Evolutionary conservation across 1,140 invertebrate species (phyloP), one percentile per base, ranked within the genome.

Genomic region (Trachymyrmex septentrionalis): DNA sequence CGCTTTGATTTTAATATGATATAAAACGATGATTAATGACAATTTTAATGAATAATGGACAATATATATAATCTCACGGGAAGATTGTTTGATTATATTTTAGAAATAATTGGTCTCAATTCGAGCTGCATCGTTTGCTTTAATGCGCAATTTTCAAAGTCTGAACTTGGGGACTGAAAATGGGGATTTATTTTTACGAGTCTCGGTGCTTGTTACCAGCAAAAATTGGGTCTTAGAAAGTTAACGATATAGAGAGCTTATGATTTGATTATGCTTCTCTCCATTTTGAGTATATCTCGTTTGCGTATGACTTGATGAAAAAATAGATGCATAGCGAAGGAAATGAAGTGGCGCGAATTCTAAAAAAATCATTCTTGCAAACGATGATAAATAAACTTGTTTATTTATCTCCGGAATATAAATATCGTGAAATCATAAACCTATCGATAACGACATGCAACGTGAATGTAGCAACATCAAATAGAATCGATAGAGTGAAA

Each of bases 141-240:
- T 16, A 48, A 27, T 48, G 24, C 27, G 9, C n/a, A 55, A 61
- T 82, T 61, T 48, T 82, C 27, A 2, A 38, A 48, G 19, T 2
- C n/a, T 34, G 44, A 34, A 80, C 21, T 30, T n/a, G n/a, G n/a
- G n/a, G n/a, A n/a, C n/a, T n/a, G n/a, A 24, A 48, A 72, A 61
- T 30, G 50, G 24, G 7, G 14, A 84, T 61, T 82, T 61, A 73
- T 66, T 82, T 84, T 50, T 21, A 38, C 24, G 38, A 21, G 12
- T 21, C 19, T 61, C 4, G 12, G 30, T 48, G 38, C 14, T 84
- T 27, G 55, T 84, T 84, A 61, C 50, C 19, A 21, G 16, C 55
- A 50, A 61, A 48, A 84, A 84, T 84, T 84, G 27, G 38, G 24
- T 75, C 44, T 50, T 84, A 75, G 69, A 84, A 72, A 84, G 69